Conservation (phyloP, 2,113 vertebrate species). For the Campylomormyrus numenius region DNA sequence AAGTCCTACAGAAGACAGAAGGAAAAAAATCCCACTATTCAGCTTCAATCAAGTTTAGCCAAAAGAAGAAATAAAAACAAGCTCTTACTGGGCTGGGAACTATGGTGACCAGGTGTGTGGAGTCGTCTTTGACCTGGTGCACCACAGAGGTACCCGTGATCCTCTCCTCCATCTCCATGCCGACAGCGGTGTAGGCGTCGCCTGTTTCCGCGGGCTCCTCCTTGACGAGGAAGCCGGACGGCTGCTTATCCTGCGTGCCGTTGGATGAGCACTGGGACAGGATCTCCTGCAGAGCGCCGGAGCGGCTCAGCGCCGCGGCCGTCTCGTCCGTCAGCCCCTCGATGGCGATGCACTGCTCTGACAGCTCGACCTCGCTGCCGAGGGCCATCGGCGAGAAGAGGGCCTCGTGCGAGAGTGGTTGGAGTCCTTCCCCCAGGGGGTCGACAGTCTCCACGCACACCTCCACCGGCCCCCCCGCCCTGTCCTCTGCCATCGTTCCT, state of each 20-base stretch:
- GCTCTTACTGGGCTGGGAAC: constrained; percentile 56
- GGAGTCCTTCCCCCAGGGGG: constrained; percentile 38
- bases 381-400: constrained; percentile 49
- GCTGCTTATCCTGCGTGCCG: constrained; percentile 41
- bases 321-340: constrained; percentile 64
- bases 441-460: constrained; percentile 53
- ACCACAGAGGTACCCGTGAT: constrained; percentile 44
- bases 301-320: constrained; percentile 41
- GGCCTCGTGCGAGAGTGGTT: constrained; percentile 48
- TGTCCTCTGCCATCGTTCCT: constrained; percentile 60
- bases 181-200: constrained; percentile 56
- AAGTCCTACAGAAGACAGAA: constrained; percentile 60
- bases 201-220: constrained; percentile 54
- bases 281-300: constrained; percentile 52
- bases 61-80: neutral
- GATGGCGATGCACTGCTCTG: constrained; percentile 66
- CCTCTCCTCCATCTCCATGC: constrained; percentile 66
- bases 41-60: neutral
- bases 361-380: constrained; percentile 55
- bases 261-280: constrained; percentile 49
- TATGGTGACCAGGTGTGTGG: constrained; percentile 56
- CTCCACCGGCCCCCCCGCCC: constrained; percentile 57
- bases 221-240: constrained; percentile 60
- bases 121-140: constrained; percentile 50
- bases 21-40: neutral